Base-by-base conservation (phyloP, 2,113 vertebrate species). In the Tringa solitaria region DNA sequence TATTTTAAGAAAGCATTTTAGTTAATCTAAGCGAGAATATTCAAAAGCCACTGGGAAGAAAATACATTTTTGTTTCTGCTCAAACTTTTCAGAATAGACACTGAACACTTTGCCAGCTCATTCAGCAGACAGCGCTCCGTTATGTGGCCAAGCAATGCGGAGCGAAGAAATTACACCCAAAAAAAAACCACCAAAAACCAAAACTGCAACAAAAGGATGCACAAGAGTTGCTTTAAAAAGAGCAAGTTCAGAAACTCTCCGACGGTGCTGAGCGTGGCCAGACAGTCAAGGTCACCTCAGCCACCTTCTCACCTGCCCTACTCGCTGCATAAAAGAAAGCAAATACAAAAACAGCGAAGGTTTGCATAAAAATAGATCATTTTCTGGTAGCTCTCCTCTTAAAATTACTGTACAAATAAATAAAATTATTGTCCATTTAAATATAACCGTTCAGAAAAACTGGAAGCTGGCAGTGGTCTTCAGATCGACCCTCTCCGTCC, bases 371-470 rank as follows among this genome's bases (percentile, higher is more conserved):
- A 88, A 56, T 60, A 81, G n/a, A 60, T 16, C 14, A 5, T 15
- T 35, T 18, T 13, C 21, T 45, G 10, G 53, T 51, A 80, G 64
- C 24, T 90, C 32, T 84, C 28, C n/a, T 83, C 60, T 93, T 91
- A 84, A 63, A 89, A 45, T 93, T 91, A 91, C 95, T 95, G 81
- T 95, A 95, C 93, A 96, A 96, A 96, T 96, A 93, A 96, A 95
- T 96, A 76, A 90, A 78, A 10, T 30, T 28, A 30, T 15, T 22
- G 60, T 89, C 77, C 23, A 1, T 87, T 95, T 91, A 83, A 89
- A 93, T 84, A 95, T 4, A 95, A 93, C 93, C 48, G 0, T 67
- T 56, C 0, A 2, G 70, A 61, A 32, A 41, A 39, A 43, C 14
- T 1, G 75, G 65, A 57, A 65, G 84, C 35, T 0, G 2, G 35